Evolutionary conservation across 2,113 vertebrate species (phyloP).

Genomic region (Guaruba guarouba): DNA sequence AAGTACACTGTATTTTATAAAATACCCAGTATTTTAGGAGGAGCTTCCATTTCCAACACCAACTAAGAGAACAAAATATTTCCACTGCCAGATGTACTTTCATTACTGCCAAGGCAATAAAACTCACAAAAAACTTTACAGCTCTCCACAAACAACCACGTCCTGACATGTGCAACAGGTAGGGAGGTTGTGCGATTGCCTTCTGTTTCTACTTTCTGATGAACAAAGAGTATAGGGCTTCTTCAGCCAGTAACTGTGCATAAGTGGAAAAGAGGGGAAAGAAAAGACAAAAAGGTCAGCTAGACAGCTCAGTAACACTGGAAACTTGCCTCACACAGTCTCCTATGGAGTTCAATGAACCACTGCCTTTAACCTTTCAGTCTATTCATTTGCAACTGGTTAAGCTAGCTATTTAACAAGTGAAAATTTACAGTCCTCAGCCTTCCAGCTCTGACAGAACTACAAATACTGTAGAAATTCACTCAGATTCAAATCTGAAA

Average conservation of each 20-base stretch:
- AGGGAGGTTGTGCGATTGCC: not conserved
- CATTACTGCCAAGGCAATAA: not conserved
- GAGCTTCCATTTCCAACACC: not conserved
- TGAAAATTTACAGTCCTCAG: not conserved
- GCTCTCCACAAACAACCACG: not conserved
- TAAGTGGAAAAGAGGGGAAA: not conserved
- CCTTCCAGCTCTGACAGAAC: not conserved
- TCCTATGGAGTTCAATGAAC: not conserved
- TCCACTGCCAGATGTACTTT: not conserved
- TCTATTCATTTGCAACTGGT: not conserved
- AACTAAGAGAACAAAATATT: not conserved
- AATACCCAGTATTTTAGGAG: not conserved
- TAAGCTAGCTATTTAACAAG: not conserved
- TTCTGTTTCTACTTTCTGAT: not conserved
- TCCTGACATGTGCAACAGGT: not conserved
- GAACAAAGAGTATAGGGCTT: not conserved
- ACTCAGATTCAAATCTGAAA: slow-evolving; percentile 27
- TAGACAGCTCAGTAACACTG: not conserved
- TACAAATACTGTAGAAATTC: not conserved
- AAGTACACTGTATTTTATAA: not conserved
- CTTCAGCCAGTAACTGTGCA: not conserved
- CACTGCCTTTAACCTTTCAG: not conserved
- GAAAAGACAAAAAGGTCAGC: not conserved
- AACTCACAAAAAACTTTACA: not conserved
- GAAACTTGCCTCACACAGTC: not conserved